Evolutionary conservation across 2,797 vertebrate genomes (phyloP).

Genomic region (Bufotes viridis): DNA sequence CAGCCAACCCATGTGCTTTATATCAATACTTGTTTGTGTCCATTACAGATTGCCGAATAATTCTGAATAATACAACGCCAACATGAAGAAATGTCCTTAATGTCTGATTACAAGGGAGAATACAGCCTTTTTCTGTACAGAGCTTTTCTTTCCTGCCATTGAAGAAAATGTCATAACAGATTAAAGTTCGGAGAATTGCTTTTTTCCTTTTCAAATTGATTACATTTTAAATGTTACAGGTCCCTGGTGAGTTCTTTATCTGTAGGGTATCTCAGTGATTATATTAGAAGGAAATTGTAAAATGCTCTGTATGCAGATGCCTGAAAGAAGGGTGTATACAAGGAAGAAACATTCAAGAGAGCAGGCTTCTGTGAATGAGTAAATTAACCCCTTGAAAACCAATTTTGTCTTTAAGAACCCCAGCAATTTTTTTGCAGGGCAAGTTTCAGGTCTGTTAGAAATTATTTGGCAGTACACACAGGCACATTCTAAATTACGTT

Average conservation of each 20-base stretch:
- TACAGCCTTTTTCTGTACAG: background rate
- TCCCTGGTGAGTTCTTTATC: constrained; percentile 34
- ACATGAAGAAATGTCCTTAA: background rate
- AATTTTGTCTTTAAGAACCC: no score
- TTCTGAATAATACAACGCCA: background rate
- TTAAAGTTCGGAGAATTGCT: constrained; percentile 23
- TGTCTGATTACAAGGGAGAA: constrained; percentile 8
- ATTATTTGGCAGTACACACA: no score
- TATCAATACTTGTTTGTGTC: constrained; percentile 11
- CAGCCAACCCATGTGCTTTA: no score
- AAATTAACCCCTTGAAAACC: background rate
- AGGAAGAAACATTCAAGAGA: background rate
- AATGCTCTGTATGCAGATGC: background rate
- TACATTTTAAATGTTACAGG: constrained; percentile 32
- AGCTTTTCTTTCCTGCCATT: constrained; percentile 20
- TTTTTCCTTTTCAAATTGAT: constrained; percentile 45
- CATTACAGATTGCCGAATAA: constrained; percentile 32
- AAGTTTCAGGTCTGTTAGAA: no score
- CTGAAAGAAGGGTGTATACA: background rate
- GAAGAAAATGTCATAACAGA: constrained; percentile 32
- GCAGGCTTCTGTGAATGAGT: background rate
- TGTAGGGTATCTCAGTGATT: constrained; percentile 40
- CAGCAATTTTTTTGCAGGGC: no score
- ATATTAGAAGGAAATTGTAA: constrained; percentile 31
- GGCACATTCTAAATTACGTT: no score